phyloP scores from a whole-genome alignment of 2,113 vertebrate species.

The Podiceps cristatus region DNA sequence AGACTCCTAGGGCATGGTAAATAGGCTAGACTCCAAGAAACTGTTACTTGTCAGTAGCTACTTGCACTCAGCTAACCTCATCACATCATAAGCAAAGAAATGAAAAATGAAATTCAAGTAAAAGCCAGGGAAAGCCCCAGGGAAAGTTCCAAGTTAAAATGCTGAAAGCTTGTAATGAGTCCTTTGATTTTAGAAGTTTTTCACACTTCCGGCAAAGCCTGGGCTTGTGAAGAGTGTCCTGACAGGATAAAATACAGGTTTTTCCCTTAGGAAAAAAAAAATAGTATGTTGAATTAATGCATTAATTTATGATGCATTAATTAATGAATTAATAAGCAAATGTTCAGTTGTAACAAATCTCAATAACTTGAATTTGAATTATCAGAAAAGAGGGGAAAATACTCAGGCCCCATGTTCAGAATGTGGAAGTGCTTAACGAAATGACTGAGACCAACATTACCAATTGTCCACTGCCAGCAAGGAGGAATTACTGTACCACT shows the following conservation, averaged over 20 bases:
- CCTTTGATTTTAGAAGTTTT: background rate
- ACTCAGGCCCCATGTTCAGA: background rate
- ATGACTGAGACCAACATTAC: background rate
- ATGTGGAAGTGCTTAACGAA: background rate
- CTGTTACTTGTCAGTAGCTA: background rate
- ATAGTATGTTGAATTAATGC: background rate
- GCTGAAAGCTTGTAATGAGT: background rate
- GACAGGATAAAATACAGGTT: background rate
- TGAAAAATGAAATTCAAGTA: background rate
- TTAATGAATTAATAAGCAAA: background rate
- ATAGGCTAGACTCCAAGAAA: background rate
- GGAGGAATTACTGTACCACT: background rate
- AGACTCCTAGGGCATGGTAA: background rate
- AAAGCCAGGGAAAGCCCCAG: background rate
- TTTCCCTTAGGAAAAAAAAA: background rate
- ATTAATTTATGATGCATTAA: background rate
- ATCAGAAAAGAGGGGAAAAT: background rate
- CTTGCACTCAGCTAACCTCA: background rate
- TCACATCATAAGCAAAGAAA: background rate
- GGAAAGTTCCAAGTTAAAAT: background rate
- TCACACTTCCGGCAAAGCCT: background rate
- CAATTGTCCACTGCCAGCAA: background rate
- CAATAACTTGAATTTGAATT: background rate
- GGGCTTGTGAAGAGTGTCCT: background rate
- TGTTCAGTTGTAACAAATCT: background rate